Evolutionary conservation across 2,888 invertebrate genomes (phyloP).

Genomic region (Rapana venosa): DNA sequence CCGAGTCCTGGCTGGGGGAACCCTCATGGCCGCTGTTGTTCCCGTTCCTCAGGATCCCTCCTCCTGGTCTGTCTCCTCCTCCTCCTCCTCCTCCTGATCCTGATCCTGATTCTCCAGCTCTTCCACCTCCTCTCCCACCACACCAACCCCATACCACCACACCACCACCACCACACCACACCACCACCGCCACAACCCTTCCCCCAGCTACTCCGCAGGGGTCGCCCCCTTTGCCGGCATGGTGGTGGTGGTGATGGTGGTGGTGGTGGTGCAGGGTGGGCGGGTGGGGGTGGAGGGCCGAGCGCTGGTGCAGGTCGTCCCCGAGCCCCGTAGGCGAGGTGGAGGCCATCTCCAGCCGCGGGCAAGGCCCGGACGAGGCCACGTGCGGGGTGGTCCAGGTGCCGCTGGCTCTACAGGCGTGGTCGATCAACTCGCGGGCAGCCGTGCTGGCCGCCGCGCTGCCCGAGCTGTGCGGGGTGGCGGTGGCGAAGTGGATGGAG

Average conservation of each 20-base stretch:
- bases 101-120: not conserved
- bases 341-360: constrained; percentile 15
- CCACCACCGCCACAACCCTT: not conserved
- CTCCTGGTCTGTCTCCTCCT: constrained; percentile 5
- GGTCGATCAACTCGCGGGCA: constrained; percentile 42
- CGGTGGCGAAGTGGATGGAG: constrained; percentile 60
- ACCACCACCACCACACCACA: too few species aligned
- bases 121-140: not conserved
- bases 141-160: too few species aligned
- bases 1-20: constrained; percentile 41
- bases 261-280: not conserved
- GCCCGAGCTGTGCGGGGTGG: constrained; percentile 35
- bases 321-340: not conserved
- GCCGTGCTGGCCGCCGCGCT: constrained; percentile 42
- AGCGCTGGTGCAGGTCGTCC: not conserved
- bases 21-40: not conserved
- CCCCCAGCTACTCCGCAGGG: not conserved
- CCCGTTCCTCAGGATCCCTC: constrained; percentile 29
- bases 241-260: constrained; percentile 2
- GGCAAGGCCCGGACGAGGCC: not conserved
- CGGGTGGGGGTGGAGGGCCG: not conserved
- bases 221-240: not conserved
- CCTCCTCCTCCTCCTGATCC: not conserved
- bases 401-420: constrained; percentile 51
- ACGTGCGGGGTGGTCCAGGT: constrained; percentile 52